phyloP scores from a whole-genome alignment of 2,113 vertebrate species.

The Atherinomorus stipes region DNA sequence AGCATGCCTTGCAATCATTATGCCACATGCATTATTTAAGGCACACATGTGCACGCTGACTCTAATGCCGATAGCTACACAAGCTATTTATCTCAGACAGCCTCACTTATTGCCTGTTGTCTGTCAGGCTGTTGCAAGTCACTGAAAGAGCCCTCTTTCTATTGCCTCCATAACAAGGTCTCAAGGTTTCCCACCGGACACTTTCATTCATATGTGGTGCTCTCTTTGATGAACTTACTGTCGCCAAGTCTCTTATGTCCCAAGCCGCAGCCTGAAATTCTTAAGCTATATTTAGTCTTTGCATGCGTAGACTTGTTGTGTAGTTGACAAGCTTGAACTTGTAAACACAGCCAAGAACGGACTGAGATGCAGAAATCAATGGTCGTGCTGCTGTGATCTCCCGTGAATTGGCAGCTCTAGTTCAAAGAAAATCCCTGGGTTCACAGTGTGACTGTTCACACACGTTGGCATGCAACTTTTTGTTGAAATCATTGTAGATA shows the following conservation, averaged over 20 bases:
- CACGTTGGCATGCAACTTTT: background rate
- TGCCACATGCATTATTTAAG: conserved; percentile 79
- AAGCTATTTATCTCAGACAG: conserved; percentile 64
- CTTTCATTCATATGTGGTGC: background rate
- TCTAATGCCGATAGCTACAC: conserved; percentile 68
- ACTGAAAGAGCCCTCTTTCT: conserved; percentile 6
- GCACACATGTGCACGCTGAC: conserved; percentile 50
- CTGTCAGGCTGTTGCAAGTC: conserved; percentile 31
- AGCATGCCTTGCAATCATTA: conserved; percentile 77
- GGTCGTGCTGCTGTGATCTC: background rate
- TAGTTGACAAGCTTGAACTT: background rate
- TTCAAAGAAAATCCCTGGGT: background rate
- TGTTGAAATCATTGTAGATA: background rate
- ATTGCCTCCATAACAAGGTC: background rate
- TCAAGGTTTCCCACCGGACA: background rate
- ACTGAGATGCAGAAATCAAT: background rate
- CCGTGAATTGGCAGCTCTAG: background rate
- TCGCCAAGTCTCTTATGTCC: background rate
- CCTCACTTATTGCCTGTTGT: conserved; percentile 59
- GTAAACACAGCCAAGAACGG: background rate
- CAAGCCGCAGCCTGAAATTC: rapidly evolving
- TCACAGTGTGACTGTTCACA: background rate
- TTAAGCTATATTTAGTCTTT: background rate
- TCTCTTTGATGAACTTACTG: background rate
- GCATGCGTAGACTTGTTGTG: background rate